phyloP scores from a whole-genome alignment of 1,140 invertebrate species.

The Tenebrio molitor region DNA sequence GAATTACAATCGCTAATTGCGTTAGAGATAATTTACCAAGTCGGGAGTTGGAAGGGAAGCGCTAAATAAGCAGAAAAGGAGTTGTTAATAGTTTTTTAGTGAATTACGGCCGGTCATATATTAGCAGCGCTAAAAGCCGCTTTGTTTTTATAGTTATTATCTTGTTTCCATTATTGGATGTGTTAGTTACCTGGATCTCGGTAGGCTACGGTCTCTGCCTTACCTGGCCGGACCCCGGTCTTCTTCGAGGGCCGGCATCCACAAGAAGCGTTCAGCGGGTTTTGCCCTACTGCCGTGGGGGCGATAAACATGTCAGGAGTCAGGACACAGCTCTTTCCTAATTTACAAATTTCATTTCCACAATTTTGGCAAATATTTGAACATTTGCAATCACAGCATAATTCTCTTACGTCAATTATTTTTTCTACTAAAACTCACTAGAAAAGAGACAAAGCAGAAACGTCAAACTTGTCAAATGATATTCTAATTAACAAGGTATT shows the following conservation, averaged over 20 bases:
- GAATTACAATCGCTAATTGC: constrained; percentile 48
- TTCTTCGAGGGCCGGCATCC: neutral
- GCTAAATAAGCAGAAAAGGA: constrained; percentile 55
- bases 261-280: constrained; percentile 5
- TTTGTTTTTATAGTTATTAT: constrained; percentile 59
- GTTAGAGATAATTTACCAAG: constrained; percentile 37
- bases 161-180: constrained; percentile 60
- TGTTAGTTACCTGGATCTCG: constrained; percentile 56
- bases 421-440: too few relatives aligned
- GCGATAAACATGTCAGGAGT: too few relatives aligned
- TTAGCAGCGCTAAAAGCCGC: constrained; percentile 56
- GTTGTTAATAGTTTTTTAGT: constrained; percentile 55
- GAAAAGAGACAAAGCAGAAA: too few relatives aligned
- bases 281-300: too few relatives aligned
- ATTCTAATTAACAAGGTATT: too few relatives aligned
- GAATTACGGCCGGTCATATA: constrained; percentile 55
- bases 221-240: constrained; percentile 27
- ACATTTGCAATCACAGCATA: too few relatives aligned
- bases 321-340: too few relatives aligned
- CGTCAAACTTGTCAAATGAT: too few relatives aligned
- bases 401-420: too few relatives aligned
- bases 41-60: constrained; percentile 17
- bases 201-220: constrained; percentile 44
- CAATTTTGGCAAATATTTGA: too few relatives aligned
- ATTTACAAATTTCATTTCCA: too few relatives aligned